phyloP scores from a whole-genome alignment of 2,113 vertebrate genomes.

The Brevimyrus niger region DNA sequence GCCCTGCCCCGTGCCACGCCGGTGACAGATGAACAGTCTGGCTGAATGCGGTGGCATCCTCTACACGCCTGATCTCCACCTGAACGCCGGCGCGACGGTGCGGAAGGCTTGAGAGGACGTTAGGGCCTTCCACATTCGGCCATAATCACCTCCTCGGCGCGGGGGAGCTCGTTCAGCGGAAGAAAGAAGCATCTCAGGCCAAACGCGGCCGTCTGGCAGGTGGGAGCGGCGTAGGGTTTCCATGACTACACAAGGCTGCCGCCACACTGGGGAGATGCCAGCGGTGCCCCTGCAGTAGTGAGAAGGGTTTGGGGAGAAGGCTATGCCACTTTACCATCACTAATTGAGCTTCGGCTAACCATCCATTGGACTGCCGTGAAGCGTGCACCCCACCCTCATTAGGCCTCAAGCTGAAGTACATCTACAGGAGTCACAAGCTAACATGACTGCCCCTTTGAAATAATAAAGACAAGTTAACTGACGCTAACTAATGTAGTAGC shows the following conservation, averaged over 20 bases:
- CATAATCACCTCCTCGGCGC: neutral
- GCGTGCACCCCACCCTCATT: neutral
- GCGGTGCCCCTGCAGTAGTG: neutral
- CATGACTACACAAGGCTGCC: neutral
- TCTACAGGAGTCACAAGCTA: neutral
- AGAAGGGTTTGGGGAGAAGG: neutral
- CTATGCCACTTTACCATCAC: neutral
- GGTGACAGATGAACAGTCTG: neutral
- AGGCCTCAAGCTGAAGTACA: neutral
- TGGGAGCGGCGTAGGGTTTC: conserved; percentile 9
- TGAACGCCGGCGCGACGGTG: neutral
- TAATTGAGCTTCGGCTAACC: neutral
- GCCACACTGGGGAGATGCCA: neutral
- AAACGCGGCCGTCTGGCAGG: neutral
- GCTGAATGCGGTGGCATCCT: neutral
- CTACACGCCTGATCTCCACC: neutral
- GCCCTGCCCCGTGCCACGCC: neutral
- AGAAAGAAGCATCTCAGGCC: neutral
- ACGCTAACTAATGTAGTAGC: neutral
- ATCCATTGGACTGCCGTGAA: neutral
- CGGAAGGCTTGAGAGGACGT: neutral
- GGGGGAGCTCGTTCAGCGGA: neutral
- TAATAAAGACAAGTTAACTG: neutral
- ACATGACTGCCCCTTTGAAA: neutral
- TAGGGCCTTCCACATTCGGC: neutral